Evolutionary conservation across 2,888 invertebrate genomes (phyloP), one percentile per base, ranked within the genome.

Genomic region (Schizaphis graminum): DNA sequence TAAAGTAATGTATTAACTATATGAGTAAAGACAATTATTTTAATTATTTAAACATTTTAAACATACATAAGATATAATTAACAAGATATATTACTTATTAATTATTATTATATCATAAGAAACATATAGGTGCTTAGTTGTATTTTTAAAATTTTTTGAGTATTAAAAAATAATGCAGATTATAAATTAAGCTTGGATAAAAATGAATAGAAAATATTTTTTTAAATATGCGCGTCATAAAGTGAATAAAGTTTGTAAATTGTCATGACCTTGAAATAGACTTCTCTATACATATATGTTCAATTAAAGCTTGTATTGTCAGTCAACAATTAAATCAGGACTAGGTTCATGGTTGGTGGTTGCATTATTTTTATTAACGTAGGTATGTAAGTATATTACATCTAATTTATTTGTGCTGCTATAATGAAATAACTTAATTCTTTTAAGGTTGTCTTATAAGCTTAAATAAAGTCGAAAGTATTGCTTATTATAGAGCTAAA

Each of bases 241-340:
- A 67, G 26, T 44, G 26, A 91, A 91, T 85, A 57, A 91, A 91
- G 49, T 87, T 87, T 67, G 28, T 61, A 87, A 24, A 87, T 86
- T 87, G 49, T 49, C 61, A 87, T 44, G 61, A 67, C 92, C 92
- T 92, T 87, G 92, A 92, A 92, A 87, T 61, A 67, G 4, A 7
- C 47, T 61, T 61, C 47, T 16, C 26, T 47, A 35, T 49, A 61
- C 67, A 49, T n/a, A 47, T 44, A 44, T 61, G 35, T 92, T 67
- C 87, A 92, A 92, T 87, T 92, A 61, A 92, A 87, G 57, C 87
- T 92, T 44, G 49, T 49, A 87, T 92, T 87, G 61, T 92, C 49
- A 28, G 92, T 92, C 87, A 67, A 92, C 87, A 87, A 87, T 92
- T 92, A 92, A 92, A 92, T 92, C 87, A 35, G 41, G 61, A 61